phyloP scores from a whole-genome alignment of 2,797 vertebrate species.

The Lophius americanus region DNA sequence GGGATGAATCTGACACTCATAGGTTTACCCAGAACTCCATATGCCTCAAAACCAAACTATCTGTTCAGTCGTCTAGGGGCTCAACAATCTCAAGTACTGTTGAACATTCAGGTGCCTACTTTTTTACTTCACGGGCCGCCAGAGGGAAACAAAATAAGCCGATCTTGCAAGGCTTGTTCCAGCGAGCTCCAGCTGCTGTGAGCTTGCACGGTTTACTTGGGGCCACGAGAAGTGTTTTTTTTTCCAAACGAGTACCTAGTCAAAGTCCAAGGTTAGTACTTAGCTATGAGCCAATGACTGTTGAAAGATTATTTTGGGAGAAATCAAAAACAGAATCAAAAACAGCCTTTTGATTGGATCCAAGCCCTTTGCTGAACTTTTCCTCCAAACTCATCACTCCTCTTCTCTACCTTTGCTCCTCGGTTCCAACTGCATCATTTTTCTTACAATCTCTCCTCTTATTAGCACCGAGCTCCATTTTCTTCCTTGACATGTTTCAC shows the following conservation, averaged over 20 bases:
- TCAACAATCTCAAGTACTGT: conserved; percentile 20
- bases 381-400: conserved; percentile 68
- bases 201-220: conserved; percentile 43
- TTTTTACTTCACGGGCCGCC: conserved; percentile 18
- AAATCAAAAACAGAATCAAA: conserved; percentile 68
- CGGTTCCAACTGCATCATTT: conserved; percentile 58
- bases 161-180: conserved; percentile 39
- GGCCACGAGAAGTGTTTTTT: conserved; percentile 60
- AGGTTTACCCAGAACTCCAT: no score
- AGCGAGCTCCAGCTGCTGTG: conserved; percentile 28
- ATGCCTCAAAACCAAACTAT: conserved; percentile 9
- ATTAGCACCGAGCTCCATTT: conserved; percentile 42
- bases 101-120: conserved; percentile 26
- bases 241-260: conserved; percentile 48
- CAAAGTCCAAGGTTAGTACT: conserved; percentile 50
- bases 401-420: conserved; percentile 64
- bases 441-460: conserved; percentile 34
- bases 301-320: conserved; percentile 66
- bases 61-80: neutral
- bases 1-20: no score
- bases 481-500: conserved; percentile 17
- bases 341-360: conserved; percentile 68
- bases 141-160: conserved; percentile 49
- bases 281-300: conserved; percentile 53
- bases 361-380: conserved; percentile 69